phyloP scores from a whole-genome alignment of 2,113 vertebrate species.

The Brachypteracias leptosomus region DNA sequence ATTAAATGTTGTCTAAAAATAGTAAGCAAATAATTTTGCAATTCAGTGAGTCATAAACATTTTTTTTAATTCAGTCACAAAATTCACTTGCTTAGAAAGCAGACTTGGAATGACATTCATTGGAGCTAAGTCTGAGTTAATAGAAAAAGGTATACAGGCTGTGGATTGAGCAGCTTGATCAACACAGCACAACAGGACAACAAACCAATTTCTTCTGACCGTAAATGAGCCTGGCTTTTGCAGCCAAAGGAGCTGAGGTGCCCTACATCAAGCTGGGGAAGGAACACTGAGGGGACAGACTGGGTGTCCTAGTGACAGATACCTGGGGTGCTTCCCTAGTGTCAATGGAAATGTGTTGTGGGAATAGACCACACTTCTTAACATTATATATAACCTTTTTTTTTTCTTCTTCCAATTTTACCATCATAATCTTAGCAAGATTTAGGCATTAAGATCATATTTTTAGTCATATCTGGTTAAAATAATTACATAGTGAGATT shows the following conservation, averaged over 20 bases:
- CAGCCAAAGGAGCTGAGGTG: neutral
- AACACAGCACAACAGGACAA: neutral
- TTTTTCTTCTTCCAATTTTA: neutral
- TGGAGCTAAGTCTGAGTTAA: neutral
- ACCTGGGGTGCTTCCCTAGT: neutral
- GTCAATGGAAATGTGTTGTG: neutral
- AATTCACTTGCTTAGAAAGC: neutral
- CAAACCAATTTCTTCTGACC: neutral
- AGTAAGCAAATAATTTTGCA: neutral
- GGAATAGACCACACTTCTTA: neutral
- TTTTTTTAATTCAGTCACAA: neutral
- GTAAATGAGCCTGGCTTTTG: neutral
- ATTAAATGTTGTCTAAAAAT: neutral
- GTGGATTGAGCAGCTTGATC: neutral
- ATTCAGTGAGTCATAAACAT: neutral
- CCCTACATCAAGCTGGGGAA: neutral
- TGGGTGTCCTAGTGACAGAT: neutral
- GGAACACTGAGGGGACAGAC: neutral
- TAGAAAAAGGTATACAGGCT: neutral
- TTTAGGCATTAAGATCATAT: neutral
- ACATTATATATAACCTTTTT: neutral
- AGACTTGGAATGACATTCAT: neutral
- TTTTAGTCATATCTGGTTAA: neutral
- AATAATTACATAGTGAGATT: neutral
- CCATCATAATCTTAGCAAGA: neutral